Percentiles rank a stretch among this genome's conserved stretches.
Conservation (phyloP, 2,797 vertebrate species). For the Anas georgica region DNA sequence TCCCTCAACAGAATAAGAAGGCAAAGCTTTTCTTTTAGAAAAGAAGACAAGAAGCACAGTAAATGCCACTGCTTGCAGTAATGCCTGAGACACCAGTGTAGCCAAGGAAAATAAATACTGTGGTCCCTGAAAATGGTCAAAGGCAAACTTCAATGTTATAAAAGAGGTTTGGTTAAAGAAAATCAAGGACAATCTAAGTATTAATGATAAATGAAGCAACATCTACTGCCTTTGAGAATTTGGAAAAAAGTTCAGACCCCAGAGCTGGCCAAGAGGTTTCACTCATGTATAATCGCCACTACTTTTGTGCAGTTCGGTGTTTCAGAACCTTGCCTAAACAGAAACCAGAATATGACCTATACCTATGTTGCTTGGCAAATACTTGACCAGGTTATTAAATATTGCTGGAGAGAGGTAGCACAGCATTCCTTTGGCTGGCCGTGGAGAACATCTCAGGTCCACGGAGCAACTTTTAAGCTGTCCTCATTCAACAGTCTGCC, state of each 20-base stretch:
- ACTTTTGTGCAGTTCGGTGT: background rate
- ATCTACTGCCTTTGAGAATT: background rate
- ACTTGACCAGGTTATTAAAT: background rate
- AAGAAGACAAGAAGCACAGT: background rate
- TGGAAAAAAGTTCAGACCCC: background rate
- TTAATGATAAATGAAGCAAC: background rate
- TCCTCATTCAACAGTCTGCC: background rate
- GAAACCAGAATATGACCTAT: background rate
- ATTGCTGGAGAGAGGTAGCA: background rate
- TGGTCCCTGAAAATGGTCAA: background rate
- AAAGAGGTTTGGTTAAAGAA: background rate
- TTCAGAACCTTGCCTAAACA: background rate
- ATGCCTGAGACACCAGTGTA: background rate
- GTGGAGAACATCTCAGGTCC: background rate
- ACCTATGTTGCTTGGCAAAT: background rate
- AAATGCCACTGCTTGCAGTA: background rate
- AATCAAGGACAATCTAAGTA: background rate
- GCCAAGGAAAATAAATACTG: background rate
- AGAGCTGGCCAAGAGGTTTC: accelerated
- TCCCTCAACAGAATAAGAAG: background rate
- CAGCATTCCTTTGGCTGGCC: background rate
- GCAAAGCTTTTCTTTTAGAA: background rate
- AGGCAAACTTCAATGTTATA: background rate
- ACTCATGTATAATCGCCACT: background rate
- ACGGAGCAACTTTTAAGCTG: background rate